A percentile compares a stretch with the other conserved stretches of the same genome.
These are phyloP conservation scores for Amiota minor DNA, from an alignment of 2,888 invertebrate species.

Conservation along the genomic window DNA sequence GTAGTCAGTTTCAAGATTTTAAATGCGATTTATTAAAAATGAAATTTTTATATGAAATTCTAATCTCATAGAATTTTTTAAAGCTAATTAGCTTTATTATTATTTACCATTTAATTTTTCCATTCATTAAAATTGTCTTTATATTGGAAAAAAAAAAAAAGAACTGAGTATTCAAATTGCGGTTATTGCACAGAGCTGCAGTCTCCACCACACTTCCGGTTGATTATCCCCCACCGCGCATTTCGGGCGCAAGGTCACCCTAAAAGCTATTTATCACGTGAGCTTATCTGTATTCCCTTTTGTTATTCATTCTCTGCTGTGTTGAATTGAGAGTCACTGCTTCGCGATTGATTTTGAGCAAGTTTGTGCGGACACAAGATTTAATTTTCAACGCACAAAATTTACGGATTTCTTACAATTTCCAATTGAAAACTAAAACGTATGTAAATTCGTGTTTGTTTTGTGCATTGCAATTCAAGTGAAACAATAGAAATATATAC, in stretches of 20 bases:
- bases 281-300: conserved; percentile 73
- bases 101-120: no score
- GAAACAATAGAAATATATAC: not conserved
- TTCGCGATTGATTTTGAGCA: conserved; percentile 59
- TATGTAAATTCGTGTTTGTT: conserved; percentile 10
- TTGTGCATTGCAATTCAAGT: not conserved
- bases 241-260: not conserved
- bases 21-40: no score
- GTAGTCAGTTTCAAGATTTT: no score
- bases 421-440: not conserved
- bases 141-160: no score
- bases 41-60: no score
- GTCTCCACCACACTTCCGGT: no score
- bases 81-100: no score
- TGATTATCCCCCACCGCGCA: no score
- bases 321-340: conserved; percentile 23
- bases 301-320: conserved; percentile 74
- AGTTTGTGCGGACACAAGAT: conserved; percentile 31
- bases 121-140: no score
- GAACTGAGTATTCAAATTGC: no score
- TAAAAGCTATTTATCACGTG: conserved; percentile 75
- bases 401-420: not conserved
- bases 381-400: conserved; percentile 21
- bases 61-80: no score
- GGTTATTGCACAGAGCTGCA: no score